phyloP scores from a whole-genome alignment of 1,140 invertebrate genomes.

The Anastrepha obliqua region DNA sequence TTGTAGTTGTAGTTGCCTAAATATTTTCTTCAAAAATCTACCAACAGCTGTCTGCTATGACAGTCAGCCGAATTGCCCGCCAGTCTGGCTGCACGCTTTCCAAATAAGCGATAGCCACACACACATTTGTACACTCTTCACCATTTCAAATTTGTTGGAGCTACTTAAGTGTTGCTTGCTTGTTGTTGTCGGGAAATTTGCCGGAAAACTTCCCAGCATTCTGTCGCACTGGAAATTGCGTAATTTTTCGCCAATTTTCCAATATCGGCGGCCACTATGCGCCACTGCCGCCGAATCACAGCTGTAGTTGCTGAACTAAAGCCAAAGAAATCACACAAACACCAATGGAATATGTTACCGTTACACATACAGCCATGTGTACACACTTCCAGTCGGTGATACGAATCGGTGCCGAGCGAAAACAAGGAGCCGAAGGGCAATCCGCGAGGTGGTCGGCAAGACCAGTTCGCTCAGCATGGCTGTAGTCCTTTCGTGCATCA shows the following conservation, averaged over 20 bases:
- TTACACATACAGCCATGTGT: neutral
- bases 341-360: neutral
- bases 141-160: slow-evolving; percentile 7
- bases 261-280: slow-evolving; percentile 23
- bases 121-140: neutral
- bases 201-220: slow-evolving; percentile 36
- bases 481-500: slow-evolving; percentile 19
- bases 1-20: neutral
- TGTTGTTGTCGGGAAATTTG: slow-evolving; percentile 41
- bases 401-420: neutral
- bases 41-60: slow-evolving; percentile 33
- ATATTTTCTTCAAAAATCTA: neutral
- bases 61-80: slow-evolving; percentile 48
- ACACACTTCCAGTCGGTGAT: slow-evolving; percentile 1
- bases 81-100: slow-evolving; percentile 41
- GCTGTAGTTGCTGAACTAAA: slow-evolving; percentile 19
- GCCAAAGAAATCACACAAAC: neutral
- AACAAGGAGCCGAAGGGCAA: neutral
- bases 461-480: neutral
- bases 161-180: neutral
- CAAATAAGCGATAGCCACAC: neutral
- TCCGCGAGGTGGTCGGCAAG: neutral
- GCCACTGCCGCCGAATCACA: neutral
- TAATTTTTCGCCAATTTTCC: slow-evolving; percentile 49
- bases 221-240: slow-evolving; percentile 41